Percentiles rank a stretch among this genome's conserved stretches.
Evolutionary conservation across 2,888 invertebrate species (phyloP).

Genomic region (Deilephila elpenor): DNA sequence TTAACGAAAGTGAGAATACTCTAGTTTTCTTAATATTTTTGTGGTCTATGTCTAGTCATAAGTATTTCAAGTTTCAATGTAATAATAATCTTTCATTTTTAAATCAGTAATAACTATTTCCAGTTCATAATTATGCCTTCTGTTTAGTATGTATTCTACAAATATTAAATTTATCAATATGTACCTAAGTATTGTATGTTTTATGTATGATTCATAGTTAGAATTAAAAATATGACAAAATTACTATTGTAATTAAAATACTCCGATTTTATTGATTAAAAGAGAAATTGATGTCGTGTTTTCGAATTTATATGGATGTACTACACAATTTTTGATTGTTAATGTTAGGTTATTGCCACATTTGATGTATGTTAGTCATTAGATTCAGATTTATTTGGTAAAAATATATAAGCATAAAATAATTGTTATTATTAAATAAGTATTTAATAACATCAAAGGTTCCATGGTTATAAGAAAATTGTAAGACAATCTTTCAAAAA

Average conservation of each 20-base stretch:
- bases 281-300: neutral
- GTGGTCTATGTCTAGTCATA: constrained; percentile 19
- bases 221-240: neutral
- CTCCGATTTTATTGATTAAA: neutral
- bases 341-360: neutral
- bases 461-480: constrained; percentile 1
- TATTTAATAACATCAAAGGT: neutral
- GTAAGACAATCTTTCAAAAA: neutral
- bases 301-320: neutral
- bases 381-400: neutral
- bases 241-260: neutral
- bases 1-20: neutral
- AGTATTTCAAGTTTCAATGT: constrained; percentile 19
- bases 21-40: neutral
- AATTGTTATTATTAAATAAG: neutral
- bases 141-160: neutral
- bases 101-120: no score
- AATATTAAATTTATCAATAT: neutral
- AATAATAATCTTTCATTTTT: neutral
- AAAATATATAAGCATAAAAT: neutral
- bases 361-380: neutral
- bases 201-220: neutral
- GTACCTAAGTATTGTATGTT: neutral
- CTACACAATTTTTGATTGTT: neutral
- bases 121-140: no score